Evolutionary conservation across 2,888 invertebrate species (phyloP).

Genomic region (Andricus curvator): DNA sequence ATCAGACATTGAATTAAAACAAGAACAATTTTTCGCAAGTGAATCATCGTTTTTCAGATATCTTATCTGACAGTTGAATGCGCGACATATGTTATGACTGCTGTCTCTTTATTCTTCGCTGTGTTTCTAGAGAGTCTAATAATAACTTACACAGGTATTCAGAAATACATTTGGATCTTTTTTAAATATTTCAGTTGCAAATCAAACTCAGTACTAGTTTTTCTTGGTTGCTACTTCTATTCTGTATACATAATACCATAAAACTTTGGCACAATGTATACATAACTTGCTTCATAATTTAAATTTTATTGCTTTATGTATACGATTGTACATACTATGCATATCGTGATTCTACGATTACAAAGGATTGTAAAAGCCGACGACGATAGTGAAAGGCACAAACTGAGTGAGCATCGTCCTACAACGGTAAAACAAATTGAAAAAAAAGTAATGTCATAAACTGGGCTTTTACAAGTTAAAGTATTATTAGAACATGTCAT

Average conservation of each 20-base stretch:
- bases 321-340: neutral
- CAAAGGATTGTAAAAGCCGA: neutral
- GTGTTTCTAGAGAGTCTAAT: no score
- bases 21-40: no score
- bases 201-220: no score
- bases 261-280: neutral
- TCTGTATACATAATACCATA: neutral
- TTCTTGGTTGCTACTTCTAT: neutral
- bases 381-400: slow-evolving; percentile 10
- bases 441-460: neutral
- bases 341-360: neutral
- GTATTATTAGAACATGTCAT: neutral
- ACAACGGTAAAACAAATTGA: slow-evolving; percentile 2
- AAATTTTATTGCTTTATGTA: neutral
- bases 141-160: no score
- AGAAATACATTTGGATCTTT: no score
- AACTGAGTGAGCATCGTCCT: neutral
- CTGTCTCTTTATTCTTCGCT: no score
- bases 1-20: no score
- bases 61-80: no score
- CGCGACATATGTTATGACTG: no score
- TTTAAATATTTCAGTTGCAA: no score
- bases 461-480: neutral
- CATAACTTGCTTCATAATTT: neutral
- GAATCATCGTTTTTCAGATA: no score